Evolutionary conservation across 1,140 invertebrate genomes (phyloP), one percentile per base, ranked within the genome.

Genomic region (Drosophila navojoa): DNA sequence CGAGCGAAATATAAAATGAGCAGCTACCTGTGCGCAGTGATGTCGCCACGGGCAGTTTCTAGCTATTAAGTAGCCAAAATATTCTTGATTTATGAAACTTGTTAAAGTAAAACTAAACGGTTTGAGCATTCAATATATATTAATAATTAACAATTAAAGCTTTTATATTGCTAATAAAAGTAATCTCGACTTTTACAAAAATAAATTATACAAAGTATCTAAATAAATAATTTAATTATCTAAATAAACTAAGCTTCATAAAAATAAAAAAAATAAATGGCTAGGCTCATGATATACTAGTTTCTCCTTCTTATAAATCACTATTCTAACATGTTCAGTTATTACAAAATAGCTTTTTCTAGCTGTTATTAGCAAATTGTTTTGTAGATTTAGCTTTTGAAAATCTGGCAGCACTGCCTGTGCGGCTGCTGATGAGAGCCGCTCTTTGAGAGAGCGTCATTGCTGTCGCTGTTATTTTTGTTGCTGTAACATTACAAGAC

Each of bases 401-500:
- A 49, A 25, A 13, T 49, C 11, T 49, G 47, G 22, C 47, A 49
- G 5, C 47, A 49, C 60, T 67, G 45, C 7, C 2, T 35, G 32
- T 29, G 27, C 5, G 32, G 4, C 40, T 47, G 52, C n/a, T 42
- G 32, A 32, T 42, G 55, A 67, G 63, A 61, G 50, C 42, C 49
- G 54, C 52, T 66, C 61, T 52, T 22, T 27, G 27, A 40, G 38
- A 58, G 54, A 60, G 64, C 63, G 38, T 13, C 50, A 13, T 29
- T 22, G 53, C 16, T 44, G 40, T 27, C 40, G 45, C 13, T 52
- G 61, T 52, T 35, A 45, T 50, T 71, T n/a, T 71, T 76, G 49
- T 49, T 76, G 55, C 40, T 78, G 81, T 79, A 79, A 84, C 16
- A 72, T 85, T 85, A 84, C 80, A 84, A 84, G 80, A 82, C 71